These are phyloP conservation scores for Trachurus trachurus DNA, from an alignment of 2,797 vertebrate species.

Conservation along the genomic window DNA sequence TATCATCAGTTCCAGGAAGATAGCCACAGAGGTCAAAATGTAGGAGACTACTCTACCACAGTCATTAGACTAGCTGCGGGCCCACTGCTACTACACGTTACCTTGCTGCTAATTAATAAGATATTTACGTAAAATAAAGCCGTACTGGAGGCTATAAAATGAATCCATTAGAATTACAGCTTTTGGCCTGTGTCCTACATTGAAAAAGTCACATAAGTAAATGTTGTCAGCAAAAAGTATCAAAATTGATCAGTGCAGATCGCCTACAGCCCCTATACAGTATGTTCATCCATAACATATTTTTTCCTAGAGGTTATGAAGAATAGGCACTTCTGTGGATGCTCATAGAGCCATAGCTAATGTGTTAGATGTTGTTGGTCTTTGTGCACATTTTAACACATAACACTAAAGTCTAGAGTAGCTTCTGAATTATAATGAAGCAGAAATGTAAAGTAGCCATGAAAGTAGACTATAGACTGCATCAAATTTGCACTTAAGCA, in stretches of 20 bases:
- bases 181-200: not conserved
- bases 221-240: not conserved
- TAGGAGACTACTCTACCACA: too few relatives aligned
- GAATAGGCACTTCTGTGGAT: not conserved
- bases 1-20: not conserved
- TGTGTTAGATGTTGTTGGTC: too few relatives aligned
- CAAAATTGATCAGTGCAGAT: not conserved
- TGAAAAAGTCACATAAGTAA: not conserved
- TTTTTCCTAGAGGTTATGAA: not conserved
- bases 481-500: not conserved
- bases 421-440: not conserved
- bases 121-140: not conserved
- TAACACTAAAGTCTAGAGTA: not conserved
- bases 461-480: not conserved
- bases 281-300: not conserved
- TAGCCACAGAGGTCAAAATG: not conserved
- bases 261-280: too few relatives aligned
- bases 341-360: too few relatives aligned
- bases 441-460: not conserved
- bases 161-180: not conserved
- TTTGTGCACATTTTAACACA: not conserved
- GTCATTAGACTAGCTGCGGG: not conserved
- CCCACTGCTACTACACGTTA: not conserved
- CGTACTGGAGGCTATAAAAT: not conserved
- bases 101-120: not conserved